These are phyloP conservation scores for Luehdorfia chinensis DNA, from an alignment of 1,140 invertebrate genomes.

Conservation along the genomic window DNA sequence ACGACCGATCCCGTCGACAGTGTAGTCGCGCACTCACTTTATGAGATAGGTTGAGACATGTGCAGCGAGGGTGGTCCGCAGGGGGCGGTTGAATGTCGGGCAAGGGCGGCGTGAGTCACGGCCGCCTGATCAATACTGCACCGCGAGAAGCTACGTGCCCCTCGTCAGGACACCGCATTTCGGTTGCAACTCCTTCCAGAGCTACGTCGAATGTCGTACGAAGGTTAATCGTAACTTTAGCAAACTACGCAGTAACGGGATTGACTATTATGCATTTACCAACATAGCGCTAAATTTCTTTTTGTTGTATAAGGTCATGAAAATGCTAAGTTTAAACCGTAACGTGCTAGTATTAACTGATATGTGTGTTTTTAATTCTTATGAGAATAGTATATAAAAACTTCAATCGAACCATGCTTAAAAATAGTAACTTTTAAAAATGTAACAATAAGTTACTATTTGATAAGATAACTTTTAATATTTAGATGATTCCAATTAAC, in stretches of 20 bases:
- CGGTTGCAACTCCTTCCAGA: constrained; percentile 22
- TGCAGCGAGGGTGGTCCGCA: constrained; percentile 27
- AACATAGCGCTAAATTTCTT: too few relatives aligned
- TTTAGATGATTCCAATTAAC: too few relatives aligned
- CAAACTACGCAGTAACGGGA: constrained; percentile 9
- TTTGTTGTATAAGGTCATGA: too few relatives aligned
- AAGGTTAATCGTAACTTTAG: constrained; percentile 15
- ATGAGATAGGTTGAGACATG: constrained; percentile 5
- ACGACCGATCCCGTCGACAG: not conserved
- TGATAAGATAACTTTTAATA: too few relatives aligned
- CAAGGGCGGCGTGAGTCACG: constrained; percentile 72
- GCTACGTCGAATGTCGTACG: constrained; percentile 9
- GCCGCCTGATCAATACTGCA: constrained; percentile 69
- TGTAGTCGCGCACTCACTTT: not conserved
- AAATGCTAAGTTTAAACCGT: too few relatives aligned
- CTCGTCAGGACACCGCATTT: constrained; percentile 22
- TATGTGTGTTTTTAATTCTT: too few relatives aligned
- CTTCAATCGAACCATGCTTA: too few relatives aligned
- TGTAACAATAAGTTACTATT: too few relatives aligned
- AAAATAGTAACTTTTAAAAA: too few relatives aligned
- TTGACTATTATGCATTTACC: too few relatives aligned
- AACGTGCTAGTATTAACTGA: too few relatives aligned
- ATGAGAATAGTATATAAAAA: too few relatives aligned
- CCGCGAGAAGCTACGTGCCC: constrained; percentile 42
- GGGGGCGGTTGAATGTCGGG: constrained; percentile 53